Evolutionary conservation across 35 echinoderm and acorn worm species (phyloP), one percentile per base, ranked within the genome.

Genomic region (Chiridota heheva): DNA sequence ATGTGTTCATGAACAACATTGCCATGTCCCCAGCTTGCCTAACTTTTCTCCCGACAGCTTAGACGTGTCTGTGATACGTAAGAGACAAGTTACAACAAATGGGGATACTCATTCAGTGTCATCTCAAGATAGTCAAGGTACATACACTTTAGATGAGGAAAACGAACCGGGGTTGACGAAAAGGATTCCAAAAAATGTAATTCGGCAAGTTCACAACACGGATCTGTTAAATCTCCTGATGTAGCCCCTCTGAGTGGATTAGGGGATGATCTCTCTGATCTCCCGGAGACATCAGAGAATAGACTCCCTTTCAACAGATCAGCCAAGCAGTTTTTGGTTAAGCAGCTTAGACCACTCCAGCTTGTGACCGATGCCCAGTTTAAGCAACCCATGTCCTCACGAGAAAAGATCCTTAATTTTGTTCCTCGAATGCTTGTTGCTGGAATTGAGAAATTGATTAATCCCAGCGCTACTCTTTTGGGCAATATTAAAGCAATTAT

Each of bases 41-140:
- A 91, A 89, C 31, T 85, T 98, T 42, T 98, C 95, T 57, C 84
- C 89, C 2, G 95, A 97, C 69, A 91, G 95, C 81, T 73, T 98
- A 20, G 95, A 98, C 67, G 82, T 89, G 7, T 78, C 90, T 36
- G 60, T 75, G 18, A 39, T 69, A n/a, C 82, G 65, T 27, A 61
- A 72, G 25, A 78, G 58, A 41, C 24, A 86, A 36, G 56, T 48
- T 7, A 63, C 72, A 44, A 72, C 74, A 64, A 33, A 3, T 18
- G 73, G 47, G 18, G 80, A 63, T 58, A n/a, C 25, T 15, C 40
- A 46, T 2, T 93, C 85, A 5, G 90, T 65, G 0, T 48, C 42
- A 25, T 76, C 80, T 2, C 56, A 86, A 28, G 83, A 29, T 18
- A 86, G 82, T 68, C 89, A 92, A 82, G 90, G 90, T 51, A 93